These are phyloP conservation scores for Lochmaea capreae DNA, from an alignment of 2,888 invertebrate species.

Conservation along the genomic window DNA sequence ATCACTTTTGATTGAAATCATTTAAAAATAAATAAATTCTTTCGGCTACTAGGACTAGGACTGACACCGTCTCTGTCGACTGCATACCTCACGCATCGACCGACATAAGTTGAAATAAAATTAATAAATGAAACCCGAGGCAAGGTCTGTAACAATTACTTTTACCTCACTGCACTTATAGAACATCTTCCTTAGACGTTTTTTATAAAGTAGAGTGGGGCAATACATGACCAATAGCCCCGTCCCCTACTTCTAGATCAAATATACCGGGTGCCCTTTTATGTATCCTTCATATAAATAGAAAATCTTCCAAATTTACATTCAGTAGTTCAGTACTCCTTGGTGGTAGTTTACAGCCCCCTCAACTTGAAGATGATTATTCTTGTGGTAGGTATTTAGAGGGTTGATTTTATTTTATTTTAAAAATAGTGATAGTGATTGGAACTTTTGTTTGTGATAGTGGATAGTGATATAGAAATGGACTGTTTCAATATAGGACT, in stretches of 20 bases:
- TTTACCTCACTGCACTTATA: constrained; percentile 39
- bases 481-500: background rate
- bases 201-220: constrained; percentile 35
- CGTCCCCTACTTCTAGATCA: constrained; percentile 22
- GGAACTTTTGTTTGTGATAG: constrained; percentile 26
- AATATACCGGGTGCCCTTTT: constrained; percentile 43
- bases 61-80: constrained; percentile 6
- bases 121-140: constrained; percentile 26
- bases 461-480: constrained; percentile 32
- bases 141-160: constrained; percentile 39
- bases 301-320: constrained; percentile 35
- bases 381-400: constrained; percentile 54
- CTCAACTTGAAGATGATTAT: constrained; percentile 50
- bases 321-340: constrained; percentile 45
- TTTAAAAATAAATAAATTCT: no score
- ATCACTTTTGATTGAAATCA: no score
- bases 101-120: constrained; percentile 17
- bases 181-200: constrained; percentile 36
- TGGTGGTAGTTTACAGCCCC: constrained; percentile 41
- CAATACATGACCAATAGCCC: constrained; percentile 16
- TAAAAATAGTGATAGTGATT: constrained; percentile 35
- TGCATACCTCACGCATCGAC: constrained; percentile 21
- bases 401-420: constrained; percentile 13
- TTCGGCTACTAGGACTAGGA: no score
- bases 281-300: constrained; percentile 46